A percentile compares a stretch with the other conserved stretches of the same genome.
Conservation (phyloP, 2,113 vertebrate species). For the Proterorhinus semilunaris region DNA sequence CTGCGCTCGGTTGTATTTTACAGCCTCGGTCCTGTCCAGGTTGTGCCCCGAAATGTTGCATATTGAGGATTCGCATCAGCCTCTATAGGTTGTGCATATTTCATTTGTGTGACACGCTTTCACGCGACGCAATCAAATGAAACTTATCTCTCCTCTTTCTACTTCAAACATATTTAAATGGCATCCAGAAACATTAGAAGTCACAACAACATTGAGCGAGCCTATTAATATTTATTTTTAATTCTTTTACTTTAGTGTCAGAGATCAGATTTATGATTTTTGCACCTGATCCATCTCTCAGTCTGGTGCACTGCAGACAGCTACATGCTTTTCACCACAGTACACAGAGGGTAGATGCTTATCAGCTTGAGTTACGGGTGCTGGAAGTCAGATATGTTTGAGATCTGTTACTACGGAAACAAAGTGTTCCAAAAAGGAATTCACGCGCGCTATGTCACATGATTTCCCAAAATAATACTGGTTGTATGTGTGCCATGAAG, state of each 20-base stretch:
- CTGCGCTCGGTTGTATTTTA: conserved; percentile 38
- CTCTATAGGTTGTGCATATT: conserved; percentile 46
- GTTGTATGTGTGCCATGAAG: neutral
- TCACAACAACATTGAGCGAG: neutral
- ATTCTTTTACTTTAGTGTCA: neutral
- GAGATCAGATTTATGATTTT: neutral
- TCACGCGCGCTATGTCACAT: neutral
- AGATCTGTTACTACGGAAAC: neutral
- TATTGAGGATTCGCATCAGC: conserved; percentile 27
- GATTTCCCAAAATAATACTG: neutral
- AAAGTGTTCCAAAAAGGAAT: neutral
- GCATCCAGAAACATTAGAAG: neutral
- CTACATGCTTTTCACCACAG: conserved; percentile 3
- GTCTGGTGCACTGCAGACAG: conserved; percentile 5
- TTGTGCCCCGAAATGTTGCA: conserved; percentile 28
- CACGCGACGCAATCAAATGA: conserved; percentile 16
- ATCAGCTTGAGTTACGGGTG: neutral
- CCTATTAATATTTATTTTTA: neutral
- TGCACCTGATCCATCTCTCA: neutral
- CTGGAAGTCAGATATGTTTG: neutral
- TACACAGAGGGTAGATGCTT: neutral
- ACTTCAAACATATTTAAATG: no score
- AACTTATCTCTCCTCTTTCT: neutral
- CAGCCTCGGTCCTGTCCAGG: conserved; percentile 16
- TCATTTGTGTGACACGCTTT: conserved; percentile 38